These are phyloP conservation scores for Illadopsis cleaveri DNA, from an alignment of 2,113 vertebrate genomes.

Conservation along the genomic window DNA sequence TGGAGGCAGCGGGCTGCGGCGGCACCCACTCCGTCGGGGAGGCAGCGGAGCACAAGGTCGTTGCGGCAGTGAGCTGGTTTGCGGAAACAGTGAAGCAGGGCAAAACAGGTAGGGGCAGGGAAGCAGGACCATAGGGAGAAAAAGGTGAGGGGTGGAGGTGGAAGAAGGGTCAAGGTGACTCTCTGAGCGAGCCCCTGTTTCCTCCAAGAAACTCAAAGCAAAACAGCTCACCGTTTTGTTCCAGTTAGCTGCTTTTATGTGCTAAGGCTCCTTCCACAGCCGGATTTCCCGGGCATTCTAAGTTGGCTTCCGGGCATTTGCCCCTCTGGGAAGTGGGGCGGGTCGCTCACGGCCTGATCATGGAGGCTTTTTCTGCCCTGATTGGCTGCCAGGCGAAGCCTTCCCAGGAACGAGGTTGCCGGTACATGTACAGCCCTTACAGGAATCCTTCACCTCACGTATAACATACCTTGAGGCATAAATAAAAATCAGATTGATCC, in stretches of 20 bases:
- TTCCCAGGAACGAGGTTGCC: neutral
- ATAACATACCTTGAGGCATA: rapidly evolving
- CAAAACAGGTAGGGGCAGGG: neutral
- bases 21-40: too few species aligned
- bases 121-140: neutral
- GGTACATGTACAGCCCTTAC: rapidly evolving
- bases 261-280: neutral
- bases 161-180: neutral
- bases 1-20: neutral
- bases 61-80: neutral
- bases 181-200: neutral
- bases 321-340: rapidly evolving
- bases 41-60: neutral
- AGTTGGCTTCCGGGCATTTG: neutral
- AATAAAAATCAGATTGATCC: neutral
- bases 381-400: neutral
- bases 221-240: neutral
- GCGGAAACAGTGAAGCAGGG: neutral
- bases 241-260: neutral
- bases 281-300: neutral
- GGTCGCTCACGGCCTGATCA: rapidly evolving
- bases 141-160: too few species aligned
- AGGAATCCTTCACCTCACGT: neutral
- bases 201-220: neutral
- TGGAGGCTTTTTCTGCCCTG: neutral